A percentile compares a stretch with the other conserved stretches of the same genome.
Conservation (phyloP, 2,888 invertebrate genomes). For the Drosophila demipolita region DNA sequence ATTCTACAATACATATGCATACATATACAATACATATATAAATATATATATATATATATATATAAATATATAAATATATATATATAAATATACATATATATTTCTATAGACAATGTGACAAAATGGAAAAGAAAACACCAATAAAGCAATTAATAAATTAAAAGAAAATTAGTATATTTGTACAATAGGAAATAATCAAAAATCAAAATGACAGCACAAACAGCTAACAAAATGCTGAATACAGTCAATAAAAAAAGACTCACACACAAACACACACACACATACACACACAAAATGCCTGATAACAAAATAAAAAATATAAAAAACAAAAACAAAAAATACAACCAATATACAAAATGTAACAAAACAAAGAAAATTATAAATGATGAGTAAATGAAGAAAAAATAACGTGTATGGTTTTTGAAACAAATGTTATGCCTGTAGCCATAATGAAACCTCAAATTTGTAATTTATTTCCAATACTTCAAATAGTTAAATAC, state of each 20-base stretch:
- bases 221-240: conserved; percentile 20
- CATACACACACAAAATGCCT: conserved; percentile 25
- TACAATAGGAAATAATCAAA: conserved; percentile 42
- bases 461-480: conserved; percentile 31
- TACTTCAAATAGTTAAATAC: conserved; percentile 45
- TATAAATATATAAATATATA: conserved; percentile 43
- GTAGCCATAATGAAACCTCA: conserved; percentile 45
- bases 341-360: conserved; percentile 43
- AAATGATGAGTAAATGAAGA: conserved; percentile 35
- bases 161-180: conserved; percentile 46
- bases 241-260: conserved; percentile 40
- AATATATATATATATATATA: conserved; percentile 26
- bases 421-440: conserved; percentile 52
- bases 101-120: conserved; percentile 46
- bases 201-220: conserved; percentile 25
- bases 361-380: conserved; percentile 19
- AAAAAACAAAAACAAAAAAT: conserved; percentile 17
- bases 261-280: conserved; percentile 14
- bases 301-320: conserved; percentile 19
- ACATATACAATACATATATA: conserved; percentile 35
- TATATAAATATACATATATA: conserved; percentile 45
- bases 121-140: conserved; percentile 7
- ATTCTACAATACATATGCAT: conserved; percentile 53
- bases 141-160: conserved; percentile 17
- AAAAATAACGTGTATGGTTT: conserved; percentile 50